Base-by-base conservation (phyloP, 1,140 invertebrate genomes). In the Neodiprion lecontei region DNA sequence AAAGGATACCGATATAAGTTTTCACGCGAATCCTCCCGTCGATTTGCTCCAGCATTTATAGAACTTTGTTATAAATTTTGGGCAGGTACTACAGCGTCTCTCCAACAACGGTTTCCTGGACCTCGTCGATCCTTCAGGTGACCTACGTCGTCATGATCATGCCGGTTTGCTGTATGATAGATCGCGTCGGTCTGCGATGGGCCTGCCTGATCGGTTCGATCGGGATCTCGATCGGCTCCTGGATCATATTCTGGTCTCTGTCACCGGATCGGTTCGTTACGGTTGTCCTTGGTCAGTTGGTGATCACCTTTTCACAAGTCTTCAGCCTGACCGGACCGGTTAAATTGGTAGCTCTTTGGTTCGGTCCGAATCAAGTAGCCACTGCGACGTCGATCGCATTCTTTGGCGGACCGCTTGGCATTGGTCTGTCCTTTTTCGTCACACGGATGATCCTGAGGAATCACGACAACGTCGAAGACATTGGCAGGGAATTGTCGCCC, bases 381-480 rank as follows among this genome's bases (percentile, higher is more conserved):
- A 93, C 92, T 7, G 94, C 93, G 7, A 93, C 92, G 79, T 90
- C 93, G 70, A 88, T 94, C 48, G 93, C 93, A 11, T 92, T 95
- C 3, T 95, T 95, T 85, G 94, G 94, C n/a, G 94, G 94, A 84
- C 93, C 94, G 88, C 91, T 94, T 48, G 82, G 84, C 4, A 76
- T 75, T 21, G 82, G 81, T 50, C 48, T 84, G 7, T 81, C 84
- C 28, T 85, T 82, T 69, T 75, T 85, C 49, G 48, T 86, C 11
- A 79, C 84, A 17, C 83, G 84, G 14, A 75, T 85, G 40, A 73
- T 86, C 17, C 82, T 86, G 10, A 71, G 74, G 68, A 80, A 84
- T 70, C 79, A 79, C 17, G 75, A 79, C 28, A 78, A 83, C 74
- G 12, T 78, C 47, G 78, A 76, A 11, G 74, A 76, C 7, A 82